phyloP scores from a whole-genome alignment of 1,140 invertebrate species.

The Palaemon carinicauda region DNA sequence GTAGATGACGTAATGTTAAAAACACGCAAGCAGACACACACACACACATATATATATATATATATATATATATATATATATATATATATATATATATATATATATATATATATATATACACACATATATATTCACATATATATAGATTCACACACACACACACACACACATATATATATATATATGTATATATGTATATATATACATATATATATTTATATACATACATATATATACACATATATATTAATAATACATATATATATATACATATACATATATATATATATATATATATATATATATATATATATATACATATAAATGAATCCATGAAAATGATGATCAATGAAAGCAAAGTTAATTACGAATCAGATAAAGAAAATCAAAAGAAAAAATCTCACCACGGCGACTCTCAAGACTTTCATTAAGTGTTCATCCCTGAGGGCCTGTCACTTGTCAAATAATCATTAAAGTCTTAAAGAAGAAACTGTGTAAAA shows the following conservation, averaged over 20 bases:
- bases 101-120: background rate
- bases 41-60: background rate
- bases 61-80: background rate
- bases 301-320: background rate
- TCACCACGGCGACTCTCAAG: too few relatives aligned
- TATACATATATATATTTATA: background rate
- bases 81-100: background rate
- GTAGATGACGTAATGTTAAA: too few relatives aligned
- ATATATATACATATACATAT: slow-evolving; percentile 9
- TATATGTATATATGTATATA: background rate
- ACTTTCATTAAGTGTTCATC: too few relatives aligned
- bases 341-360: background rate
- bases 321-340: background rate
- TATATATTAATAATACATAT: background rate
- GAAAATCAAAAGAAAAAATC: background rate
- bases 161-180: background rate
- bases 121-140: background rate
- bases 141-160: background rate
- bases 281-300: background rate
- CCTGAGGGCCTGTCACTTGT: too few relatives aligned
- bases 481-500: too few relatives aligned
- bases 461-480: too few relatives aligned
- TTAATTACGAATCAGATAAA: background rate
- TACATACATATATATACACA: background rate
- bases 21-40: too few relatives aligned